Percentiles rank a stretch among this genome's conserved stretches.
Conservation (phyloP, 2,888 invertebrate species). For the Drosophila neonasuta region DNA sequence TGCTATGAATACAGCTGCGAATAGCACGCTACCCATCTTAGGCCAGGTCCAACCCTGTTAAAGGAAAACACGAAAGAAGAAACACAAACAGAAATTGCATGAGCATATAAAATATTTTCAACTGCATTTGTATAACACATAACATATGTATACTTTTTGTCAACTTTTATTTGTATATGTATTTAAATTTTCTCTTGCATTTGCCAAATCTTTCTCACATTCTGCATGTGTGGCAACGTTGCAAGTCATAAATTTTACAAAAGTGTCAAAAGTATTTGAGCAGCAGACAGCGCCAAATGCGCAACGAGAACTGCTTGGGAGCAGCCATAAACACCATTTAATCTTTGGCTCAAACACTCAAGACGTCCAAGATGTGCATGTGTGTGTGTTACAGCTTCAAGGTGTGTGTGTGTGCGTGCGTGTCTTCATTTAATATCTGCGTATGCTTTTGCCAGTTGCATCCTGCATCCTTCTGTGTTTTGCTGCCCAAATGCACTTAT, state of each 20-base stretch:
- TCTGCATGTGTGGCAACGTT: slow-evolving; percentile 20
- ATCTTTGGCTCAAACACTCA: slow-evolving; percentile 76
- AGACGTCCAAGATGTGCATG: slow-evolving; percentile 35
- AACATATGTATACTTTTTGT: background rate
- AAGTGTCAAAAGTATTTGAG: slow-evolving; percentile 72
- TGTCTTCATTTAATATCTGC: slow-evolving; percentile 19
- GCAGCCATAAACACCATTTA: slow-evolving; percentile 76
- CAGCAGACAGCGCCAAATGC: slow-evolving; percentile 36
- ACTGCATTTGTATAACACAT: slow-evolving; percentile 6
- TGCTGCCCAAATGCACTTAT: slow-evolving; percentile 45
- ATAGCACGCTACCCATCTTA: slow-evolving; percentile 91
- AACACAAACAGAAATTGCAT: slow-evolving; percentile 7
- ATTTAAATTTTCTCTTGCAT: slow-evolving; percentile 5
- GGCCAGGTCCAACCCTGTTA: slow-evolving; percentile 91
- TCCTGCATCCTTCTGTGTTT: slow-evolving; percentile 31
- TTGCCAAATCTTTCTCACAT: background rate
- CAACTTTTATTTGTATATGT: slow-evolving; percentile 7
- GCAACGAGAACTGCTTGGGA: slow-evolving; percentile 33
- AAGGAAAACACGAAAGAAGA: slow-evolving; percentile 67
- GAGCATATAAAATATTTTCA: slow-evolving; percentile 1
- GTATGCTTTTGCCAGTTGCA: slow-evolving; percentile 29
- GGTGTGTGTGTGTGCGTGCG: slow-evolving; percentile 4
- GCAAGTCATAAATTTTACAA: slow-evolving; percentile 63
- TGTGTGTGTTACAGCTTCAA: background rate
- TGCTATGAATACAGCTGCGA: slow-evolving; percentile 89